Evolutionary conservation across 2,797 vertebrate genomes (phyloP).

Genomic region (Harpagifer antarcticus): DNA sequence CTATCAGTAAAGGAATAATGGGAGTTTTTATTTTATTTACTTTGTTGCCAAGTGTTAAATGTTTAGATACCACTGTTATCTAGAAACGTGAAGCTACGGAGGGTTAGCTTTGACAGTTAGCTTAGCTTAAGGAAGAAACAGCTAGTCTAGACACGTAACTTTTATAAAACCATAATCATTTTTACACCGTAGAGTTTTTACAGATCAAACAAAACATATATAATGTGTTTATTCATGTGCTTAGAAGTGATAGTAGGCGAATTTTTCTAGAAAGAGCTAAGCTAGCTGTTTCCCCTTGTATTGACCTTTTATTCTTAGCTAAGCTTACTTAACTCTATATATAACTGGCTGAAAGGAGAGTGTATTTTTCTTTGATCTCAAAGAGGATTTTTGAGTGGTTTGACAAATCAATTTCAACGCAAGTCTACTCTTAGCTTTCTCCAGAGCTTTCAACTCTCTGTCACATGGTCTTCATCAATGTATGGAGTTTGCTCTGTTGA

Average conservation of each 20-base stretch:
- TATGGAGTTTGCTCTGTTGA: background rate
- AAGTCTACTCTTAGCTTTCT: background rate
- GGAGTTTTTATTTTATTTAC: background rate
- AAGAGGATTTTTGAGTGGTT: background rate
- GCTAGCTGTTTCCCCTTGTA: background rate
- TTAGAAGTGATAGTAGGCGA: too few relatives aligned
- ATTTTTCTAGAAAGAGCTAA: background rate
- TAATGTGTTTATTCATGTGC: too few relatives aligned
- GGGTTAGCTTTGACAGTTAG: background rate
- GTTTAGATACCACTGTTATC: background rate
- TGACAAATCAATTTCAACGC: background rate
- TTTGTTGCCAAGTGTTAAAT: background rate
- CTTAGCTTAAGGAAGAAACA: conserved; percentile 10
- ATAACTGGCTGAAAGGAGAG: background rate
- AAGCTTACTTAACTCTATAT: background rate
- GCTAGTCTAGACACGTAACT: background rate
- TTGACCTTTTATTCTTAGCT: background rate
- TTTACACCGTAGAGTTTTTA: background rate
- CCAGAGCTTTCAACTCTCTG: background rate
- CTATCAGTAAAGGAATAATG: too few relatives aligned
- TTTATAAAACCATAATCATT: background rate
- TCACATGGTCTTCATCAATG: background rate
- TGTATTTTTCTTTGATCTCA: background rate
- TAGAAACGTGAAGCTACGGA: background rate
- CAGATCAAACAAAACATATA: too few relatives aligned